Evolutionary conservation across 2,888 invertebrate species (phyloP), one percentile per base, ranked within the genome.

Genomic region (Melinaea marsaeus): DNA sequence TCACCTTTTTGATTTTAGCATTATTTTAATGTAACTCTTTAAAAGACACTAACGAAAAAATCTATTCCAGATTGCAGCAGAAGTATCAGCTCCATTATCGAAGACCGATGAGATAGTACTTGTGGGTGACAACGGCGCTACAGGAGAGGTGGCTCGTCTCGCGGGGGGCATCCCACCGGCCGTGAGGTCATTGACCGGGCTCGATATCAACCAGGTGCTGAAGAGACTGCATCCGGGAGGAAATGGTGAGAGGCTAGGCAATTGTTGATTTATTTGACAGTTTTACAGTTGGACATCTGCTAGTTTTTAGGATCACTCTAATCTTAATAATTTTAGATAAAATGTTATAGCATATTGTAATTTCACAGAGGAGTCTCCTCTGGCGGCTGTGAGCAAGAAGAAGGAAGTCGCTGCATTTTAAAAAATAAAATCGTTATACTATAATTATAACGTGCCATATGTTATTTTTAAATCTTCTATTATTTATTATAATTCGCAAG

Each of bases 41-140:
- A 42, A 42, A 42, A 42, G 3, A 0, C 42, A 7, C 9, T 42
- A 42, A 6, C 42, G 1, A 42, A 9, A 42, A 42, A 37, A 7
- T 56, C 55, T 42, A 37, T 58, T 42, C 34, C 86, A 98, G 97
- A 97, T 99, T 86, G 98, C 99, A 64, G 98, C 98, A 13, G 98
- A 99, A 92, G 94, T 99, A 13, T 94, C 98, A 0, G 98, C 98
- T 0, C 99, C 99, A 2, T 91, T 99, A 70, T 95, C 97, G 45
- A 98, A 98, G 92, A 98, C 98, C 13, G 98, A 98, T 72, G 98
- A 98, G 91, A 98, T 99, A 72, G 97, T 99, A 46, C 85, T 99
- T 71, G 94, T 99, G 58, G 98, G 98, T 0, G 97, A 97, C 83
- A 95, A 95, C 76, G 93, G 94, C 66, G 92, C 95, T 0, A 96